phyloP scores from a whole-genome alignment of 37 sponge, comb jelly and placozoan genomes.

The Halisarca cf. caerulea region DNA sequence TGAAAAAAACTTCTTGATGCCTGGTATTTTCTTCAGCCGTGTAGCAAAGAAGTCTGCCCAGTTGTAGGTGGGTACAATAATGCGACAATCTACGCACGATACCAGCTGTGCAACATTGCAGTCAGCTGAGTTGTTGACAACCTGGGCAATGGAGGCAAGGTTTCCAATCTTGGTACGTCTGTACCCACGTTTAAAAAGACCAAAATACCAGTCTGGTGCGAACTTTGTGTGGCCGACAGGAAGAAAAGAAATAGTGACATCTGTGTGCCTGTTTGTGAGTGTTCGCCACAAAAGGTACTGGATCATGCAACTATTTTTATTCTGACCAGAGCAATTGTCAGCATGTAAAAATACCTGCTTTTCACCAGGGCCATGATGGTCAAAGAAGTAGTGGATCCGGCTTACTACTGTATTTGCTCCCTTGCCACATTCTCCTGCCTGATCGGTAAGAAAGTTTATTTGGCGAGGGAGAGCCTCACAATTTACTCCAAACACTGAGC shows the following conservation, averaged over 20 bases:
- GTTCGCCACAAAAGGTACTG: slow-evolving; percentile 40
- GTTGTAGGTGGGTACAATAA: background rate
- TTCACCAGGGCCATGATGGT: slow-evolving; percentile 30
- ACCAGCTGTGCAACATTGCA: background rate
- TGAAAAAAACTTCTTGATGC: slow-evolving; percentile 14
- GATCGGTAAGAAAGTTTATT: slow-evolving; percentile 28
- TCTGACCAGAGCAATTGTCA: slow-evolving; percentile 48
- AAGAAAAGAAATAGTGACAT: slow-evolving; percentile 21
- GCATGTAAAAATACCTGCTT: slow-evolving; percentile 7
- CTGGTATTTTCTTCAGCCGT: background rate
- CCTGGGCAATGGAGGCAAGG: background rate
- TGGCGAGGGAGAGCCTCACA: slow-evolving; percentile 64
- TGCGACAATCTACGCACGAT: background rate
- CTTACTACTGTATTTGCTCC: slow-evolving; percentile 36
- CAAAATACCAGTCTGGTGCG: slow-evolving; percentile 35
- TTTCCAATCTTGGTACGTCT: background rate
- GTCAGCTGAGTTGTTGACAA: background rate
- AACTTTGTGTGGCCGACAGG: slow-evolving; percentile 44
- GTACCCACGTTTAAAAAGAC: slow-evolving; percentile 19
- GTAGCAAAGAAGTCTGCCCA: background rate
- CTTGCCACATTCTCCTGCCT: background rate
- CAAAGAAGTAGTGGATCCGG: slow-evolving; percentile 34
- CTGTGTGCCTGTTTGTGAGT: slow-evolving; percentile 14
- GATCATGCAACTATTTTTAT: slow-evolving; percentile 47
- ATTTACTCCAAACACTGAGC: slow-evolving; percentile 60